Conservation (phyloP, 2,888 invertebrate species). For the Pollenia griseotomentosa region DNA sequence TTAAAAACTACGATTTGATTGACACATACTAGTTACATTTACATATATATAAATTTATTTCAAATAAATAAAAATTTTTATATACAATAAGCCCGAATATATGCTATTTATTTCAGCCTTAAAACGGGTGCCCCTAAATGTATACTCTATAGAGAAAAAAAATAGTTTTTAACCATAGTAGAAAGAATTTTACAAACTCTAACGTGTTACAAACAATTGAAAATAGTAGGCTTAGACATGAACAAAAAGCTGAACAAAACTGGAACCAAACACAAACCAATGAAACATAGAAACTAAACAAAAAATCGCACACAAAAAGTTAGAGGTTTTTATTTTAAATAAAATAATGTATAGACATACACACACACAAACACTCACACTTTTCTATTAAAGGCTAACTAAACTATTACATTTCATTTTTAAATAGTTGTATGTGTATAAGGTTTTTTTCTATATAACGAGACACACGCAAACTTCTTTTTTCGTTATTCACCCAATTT, state of each 20-base stretch:
- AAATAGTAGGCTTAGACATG: neutral
- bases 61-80: neutral
- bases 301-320: conserved; percentile 4
- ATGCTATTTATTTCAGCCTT: neutral
- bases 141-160: neutral
- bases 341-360: conserved; percentile 1
- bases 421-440: conserved; percentile 26
- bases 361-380: neutral
- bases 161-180: neutral
- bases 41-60: neutral
- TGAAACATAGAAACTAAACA: conserved; percentile 36
- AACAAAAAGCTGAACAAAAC: neutral
- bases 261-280: neutral
- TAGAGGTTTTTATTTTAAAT: conserved; percentile 36
- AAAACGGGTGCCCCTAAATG: neutral
- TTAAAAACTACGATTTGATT: conserved; percentile 52
- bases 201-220: conserved; percentile 2
- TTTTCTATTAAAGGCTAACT: neutral
- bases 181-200: neutral
- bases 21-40: conserved; percentile 34
- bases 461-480: conserved; percentile 28
- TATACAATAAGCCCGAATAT: neutral
- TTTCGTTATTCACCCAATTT: conserved; percentile 45
- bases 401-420: neutral
- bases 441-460: neutral